Evolutionary conservation across 1,140 invertebrate genomes (phyloP).

Genomic region (Leptinotarsa texana): DNA sequence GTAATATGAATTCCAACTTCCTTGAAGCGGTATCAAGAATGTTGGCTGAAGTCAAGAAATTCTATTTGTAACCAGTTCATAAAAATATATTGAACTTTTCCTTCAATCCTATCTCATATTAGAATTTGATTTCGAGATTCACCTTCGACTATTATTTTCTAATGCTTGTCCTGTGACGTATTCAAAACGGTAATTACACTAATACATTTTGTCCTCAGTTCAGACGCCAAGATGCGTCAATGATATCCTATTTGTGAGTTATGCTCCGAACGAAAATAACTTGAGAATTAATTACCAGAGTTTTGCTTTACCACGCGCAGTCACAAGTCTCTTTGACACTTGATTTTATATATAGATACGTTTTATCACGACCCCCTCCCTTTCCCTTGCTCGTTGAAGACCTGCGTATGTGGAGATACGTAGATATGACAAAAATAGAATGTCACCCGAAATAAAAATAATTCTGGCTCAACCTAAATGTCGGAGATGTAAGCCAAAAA

Average conservation of each 20-base stretch:
- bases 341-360: slow-evolving; percentile 45
- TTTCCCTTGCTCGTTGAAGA: not conserved
- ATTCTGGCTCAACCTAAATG: not conserved
- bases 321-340: slow-evolving; percentile 38
- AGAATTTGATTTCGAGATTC: too few species aligned
- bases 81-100: too few species aligned
- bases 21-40: too few species aligned
- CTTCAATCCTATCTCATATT: too few species aligned
- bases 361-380: slow-evolving; percentile 32
- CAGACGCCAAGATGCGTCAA: slow-evolving; percentile 31
- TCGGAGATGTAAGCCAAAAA: not conserved
- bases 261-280: slow-evolving; percentile 34
- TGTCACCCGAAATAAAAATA: slow-evolving; percentile 20
- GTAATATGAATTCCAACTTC: too few species aligned
- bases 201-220: not conserved
- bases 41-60: too few species aligned
- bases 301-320: slow-evolving; percentile 30
- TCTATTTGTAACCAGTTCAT: too few species aligned
- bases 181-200: not conserved
- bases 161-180: too few species aligned
- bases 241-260: slow-evolving; percentile 30
- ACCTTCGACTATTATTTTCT: too few species aligned
- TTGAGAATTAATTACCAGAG: slow-evolving; percentile 38
- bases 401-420: slow-evolving; percentile 11
- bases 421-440: slow-evolving; percentile 20